phyloP scores from a whole-genome alignment of 2,113 vertebrate species.

The Calonectris borealis region DNA sequence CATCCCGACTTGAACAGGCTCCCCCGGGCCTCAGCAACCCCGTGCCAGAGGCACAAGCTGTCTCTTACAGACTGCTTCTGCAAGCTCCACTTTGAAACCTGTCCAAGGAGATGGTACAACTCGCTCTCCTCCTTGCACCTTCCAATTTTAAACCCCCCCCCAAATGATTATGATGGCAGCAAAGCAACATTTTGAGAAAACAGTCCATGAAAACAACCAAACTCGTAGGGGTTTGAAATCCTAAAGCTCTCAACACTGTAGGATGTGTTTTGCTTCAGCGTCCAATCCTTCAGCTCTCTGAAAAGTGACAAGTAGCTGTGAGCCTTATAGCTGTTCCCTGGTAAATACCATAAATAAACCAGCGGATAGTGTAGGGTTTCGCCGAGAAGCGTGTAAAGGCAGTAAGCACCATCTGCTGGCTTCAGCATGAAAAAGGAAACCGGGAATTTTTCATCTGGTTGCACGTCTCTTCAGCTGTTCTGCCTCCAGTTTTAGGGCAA shows the following conservation, averaged over 20 bases:
- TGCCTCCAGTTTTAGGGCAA: background rate
- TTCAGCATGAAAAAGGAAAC: background rate
- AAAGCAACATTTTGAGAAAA: constrained; percentile 17
- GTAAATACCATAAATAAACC: background rate
- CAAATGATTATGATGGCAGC: background rate
- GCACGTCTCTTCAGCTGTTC: background rate
- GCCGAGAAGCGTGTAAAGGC: background rate
- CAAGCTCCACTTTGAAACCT: background rate
- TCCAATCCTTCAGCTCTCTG: background rate
- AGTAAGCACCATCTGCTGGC: constrained; percentile 53
- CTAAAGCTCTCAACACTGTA: constrained; percentile 28
- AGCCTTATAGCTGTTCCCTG: background rate
- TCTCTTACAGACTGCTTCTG: background rate
- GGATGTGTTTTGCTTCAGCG: constrained; percentile 18
- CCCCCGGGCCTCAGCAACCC: background rate
- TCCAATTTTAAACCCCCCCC: background rate
- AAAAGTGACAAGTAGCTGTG: background rate
- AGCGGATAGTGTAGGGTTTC: background rate
- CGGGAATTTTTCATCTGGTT: background rate
- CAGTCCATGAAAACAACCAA: background rate
- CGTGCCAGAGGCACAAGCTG: background rate
- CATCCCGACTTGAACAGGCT: background rate
- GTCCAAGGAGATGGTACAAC: background rate
- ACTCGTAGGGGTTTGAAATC: background rate
- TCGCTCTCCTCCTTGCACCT: background rate